Conservation (phyloP, 2,888 invertebrate genomes). For the Callosobruchus maculatus region DNA sequence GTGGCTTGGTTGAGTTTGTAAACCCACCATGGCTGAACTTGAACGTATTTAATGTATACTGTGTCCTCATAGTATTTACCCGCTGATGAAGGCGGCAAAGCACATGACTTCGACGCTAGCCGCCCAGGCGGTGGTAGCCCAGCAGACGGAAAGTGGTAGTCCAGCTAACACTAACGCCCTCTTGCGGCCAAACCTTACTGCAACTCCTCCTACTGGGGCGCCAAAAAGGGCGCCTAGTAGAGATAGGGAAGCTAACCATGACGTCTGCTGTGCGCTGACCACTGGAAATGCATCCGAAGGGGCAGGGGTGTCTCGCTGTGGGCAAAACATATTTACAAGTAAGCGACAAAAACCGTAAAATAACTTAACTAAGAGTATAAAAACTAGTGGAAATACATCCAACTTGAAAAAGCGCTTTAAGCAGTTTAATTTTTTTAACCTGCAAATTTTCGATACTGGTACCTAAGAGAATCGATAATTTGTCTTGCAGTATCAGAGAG, state of each 20-base stretch:
- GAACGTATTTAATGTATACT: too few species aligned
- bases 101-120: constrained; percentile 77
- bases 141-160: constrained; percentile 73
- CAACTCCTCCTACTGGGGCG: constrained; percentile 73
- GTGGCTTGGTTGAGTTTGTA: too few species aligned
- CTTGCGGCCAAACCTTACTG: constrained; percentile 71
- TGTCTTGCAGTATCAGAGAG: too few species aligned
- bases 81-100: constrained; percentile 79
- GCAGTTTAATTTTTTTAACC: too few species aligned
- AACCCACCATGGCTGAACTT: too few species aligned
- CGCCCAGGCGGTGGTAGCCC: constrained; percentile 77
- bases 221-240: constrained; percentile 77
- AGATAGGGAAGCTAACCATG: constrained; percentile 79
- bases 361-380: too few species aligned
- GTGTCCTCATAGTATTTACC: constrained; percentile 37
- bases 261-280: constrained; percentile 70
- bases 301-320: constrained; percentile 49
- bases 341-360: too few species aligned
- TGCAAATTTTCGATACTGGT: too few species aligned
- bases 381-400: too few species aligned
- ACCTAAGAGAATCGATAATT: too few species aligned
- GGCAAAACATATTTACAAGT: neutral
- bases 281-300: constrained; percentile 52
- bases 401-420: too few species aligned
- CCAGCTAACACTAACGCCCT: constrained; percentile 68